A percentile compares a stretch with the other conserved stretches of the same genome.
Conservation (phyloP, 2,888 invertebrate genomes). For the Melinaea menophilus region DNA sequence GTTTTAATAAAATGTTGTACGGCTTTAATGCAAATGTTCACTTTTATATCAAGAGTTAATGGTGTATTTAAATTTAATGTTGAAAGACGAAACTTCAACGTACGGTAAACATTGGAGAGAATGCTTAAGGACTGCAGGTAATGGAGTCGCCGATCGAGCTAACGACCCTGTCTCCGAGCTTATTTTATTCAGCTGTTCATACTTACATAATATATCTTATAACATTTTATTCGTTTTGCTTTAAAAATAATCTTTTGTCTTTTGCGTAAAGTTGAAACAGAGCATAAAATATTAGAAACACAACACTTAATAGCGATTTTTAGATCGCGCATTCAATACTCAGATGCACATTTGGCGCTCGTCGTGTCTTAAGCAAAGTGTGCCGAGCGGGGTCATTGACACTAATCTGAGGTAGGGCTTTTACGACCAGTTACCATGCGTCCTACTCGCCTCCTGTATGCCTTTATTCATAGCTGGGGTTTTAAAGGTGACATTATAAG, state of each 20-base stretch:
- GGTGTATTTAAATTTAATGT: constrained; percentile 8
- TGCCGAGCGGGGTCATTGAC: constrained; percentile 5
- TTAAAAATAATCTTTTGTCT: not conserved
- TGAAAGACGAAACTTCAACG: constrained; percentile 17
- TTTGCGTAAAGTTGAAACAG: too few species aligned
- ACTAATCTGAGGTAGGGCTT: constrained; percentile 2
- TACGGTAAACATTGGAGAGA: constrained; percentile 15
- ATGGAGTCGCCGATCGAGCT: constrained; percentile 30
- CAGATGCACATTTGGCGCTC: constrained; percentile 2
- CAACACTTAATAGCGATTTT: not conserved
- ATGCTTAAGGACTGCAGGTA: constrained; percentile 28
- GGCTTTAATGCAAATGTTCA: not conserved
- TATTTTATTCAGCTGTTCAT: constrained; percentile 27
- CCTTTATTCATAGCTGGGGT: not conserved
- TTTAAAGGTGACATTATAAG: too few species aligned
- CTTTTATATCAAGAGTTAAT: not conserved
- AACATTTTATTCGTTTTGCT: not conserved
- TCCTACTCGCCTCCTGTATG: not conserved
- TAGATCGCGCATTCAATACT: not conserved
- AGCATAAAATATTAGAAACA: too few species aligned
- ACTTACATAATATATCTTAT: constrained; percentile 19
- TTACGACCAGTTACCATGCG: constrained; percentile 3
- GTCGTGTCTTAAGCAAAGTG: constrained; percentile 4
- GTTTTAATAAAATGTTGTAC: too few species aligned
- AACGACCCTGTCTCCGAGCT: constrained; percentile 28